These are phyloP conservation scores for Solea solea DNA, from an alignment of 2,113 vertebrate species.

Conservation along the genomic window DNA sequence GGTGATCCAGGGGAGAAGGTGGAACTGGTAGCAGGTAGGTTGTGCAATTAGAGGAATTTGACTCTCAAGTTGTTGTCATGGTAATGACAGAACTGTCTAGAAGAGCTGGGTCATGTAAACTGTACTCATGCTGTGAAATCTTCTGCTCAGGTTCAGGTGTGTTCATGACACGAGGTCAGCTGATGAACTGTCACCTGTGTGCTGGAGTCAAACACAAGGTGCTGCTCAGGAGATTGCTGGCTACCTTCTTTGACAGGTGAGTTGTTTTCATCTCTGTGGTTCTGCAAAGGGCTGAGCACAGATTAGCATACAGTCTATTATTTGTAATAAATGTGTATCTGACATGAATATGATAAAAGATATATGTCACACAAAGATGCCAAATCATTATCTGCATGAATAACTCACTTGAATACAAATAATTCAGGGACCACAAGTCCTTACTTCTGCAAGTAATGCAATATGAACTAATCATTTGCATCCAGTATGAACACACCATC, in stretches of 20 bases:
- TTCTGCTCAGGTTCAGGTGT: constrained; percentile 87
- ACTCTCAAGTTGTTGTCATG: background rate
- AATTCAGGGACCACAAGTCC: too few species aligned
- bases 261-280: background rate
- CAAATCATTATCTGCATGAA: too few species aligned
- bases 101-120: background rate
- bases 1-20: constrained; percentile 97
- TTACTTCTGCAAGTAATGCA: too few species aligned
- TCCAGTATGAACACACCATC: too few species aligned
- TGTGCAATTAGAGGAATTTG: background rate
- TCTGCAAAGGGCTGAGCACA: background rate
- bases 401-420: too few species aligned
- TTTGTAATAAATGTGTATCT: too few species aligned
- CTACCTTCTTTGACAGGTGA: constrained; percentile 97
- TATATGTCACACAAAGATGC: too few species aligned
- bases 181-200: constrained; percentile 98
- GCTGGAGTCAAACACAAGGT: constrained; percentile 98
- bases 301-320: background rate
- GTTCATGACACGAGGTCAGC: constrained; percentile 95
- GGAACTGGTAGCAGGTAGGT: constrained; percentile 94
- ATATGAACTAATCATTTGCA: too few species aligned
- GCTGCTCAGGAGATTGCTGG: constrained; percentile 90
- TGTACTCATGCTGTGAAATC: background rate
- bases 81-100: background rate
- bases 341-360: too few species aligned